Evolutionary conservation across 2,888 invertebrate genomes (phyloP), one percentile per base, ranked within the genome.

Genomic region (Scaptomyza caliginosa): DNA sequence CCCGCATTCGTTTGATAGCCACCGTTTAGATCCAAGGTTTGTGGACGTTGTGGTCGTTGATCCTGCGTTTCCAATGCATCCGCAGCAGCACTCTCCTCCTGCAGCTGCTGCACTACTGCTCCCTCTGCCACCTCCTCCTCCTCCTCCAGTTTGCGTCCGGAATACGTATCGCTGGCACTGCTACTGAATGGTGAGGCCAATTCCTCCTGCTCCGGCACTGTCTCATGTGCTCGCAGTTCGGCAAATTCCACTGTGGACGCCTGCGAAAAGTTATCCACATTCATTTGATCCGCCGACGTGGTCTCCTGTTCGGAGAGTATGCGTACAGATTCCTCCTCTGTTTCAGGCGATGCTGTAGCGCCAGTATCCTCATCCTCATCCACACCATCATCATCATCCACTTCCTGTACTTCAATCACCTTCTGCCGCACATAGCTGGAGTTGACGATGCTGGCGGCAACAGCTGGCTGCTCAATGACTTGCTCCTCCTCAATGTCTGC

Each of bases 171-270:
- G 16, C 90, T 84, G 36, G 86, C 90, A 2, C 82, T 84, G 59
- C 89, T 89, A 49, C 86, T 88, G 7, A 83, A 88, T 0, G 86
- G 86, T 1, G 88, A 85, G 19, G 75, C 77, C 10, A 68, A 39
- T 23, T 72, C 74, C 21, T 70, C 51, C 5, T 46, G 21, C 13
- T 71, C 50, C 5, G 72, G 64, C 0, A 54, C 45, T 23, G 59
- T 10, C 57, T 86, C 83, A 8, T 57, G 73, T 0, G 50, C 50
- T 1, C 73, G 70, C n/a, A 86, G 50, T 17, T 91, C 91, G 0
- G 91, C 90, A 62, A 91, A 91, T 51, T 91, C 91, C 45, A 91
- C 89, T 0, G 91, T 91, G 5, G 91, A 91, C 23, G 92, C 91
- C 56, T 91, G 91, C 7, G 92, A 91, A 66, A 91, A 91, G 62